Conservation (phyloP, 1,140 invertebrate genomes). For the Lasioglossum baleicum region DNA sequence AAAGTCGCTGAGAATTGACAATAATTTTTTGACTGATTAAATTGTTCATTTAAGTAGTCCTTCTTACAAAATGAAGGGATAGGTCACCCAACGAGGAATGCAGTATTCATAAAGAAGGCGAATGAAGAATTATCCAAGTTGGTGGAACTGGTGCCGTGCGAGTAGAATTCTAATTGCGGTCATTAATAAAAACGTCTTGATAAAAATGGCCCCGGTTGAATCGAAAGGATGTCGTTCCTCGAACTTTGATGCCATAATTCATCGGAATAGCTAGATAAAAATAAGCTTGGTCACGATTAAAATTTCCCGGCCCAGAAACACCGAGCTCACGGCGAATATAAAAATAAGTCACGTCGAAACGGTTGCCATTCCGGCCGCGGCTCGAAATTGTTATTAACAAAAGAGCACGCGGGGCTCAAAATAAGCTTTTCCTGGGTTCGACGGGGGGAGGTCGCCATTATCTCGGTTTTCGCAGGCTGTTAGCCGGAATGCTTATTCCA, state of each 20-base stretch:
- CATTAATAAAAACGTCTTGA: conserved; percentile 26
- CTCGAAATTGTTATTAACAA: conserved; percentile 42
- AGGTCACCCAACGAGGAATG: neutral
- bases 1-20: too few species aligned
- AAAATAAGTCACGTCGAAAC: conserved; percentile 18
- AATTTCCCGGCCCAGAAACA: neutral
- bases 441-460: conserved; percentile 33
- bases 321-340: too few species aligned
- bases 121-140: conserved; percentile 1
- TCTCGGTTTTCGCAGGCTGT: conserved; percentile 42
- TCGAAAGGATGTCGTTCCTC: neutral
- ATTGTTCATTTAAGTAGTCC: neutral
- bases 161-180: conserved; percentile 16
- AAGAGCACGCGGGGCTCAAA: neutral
- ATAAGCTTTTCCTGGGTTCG: conserved; percentile 34
- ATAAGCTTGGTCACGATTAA: neutral
- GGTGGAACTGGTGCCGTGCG: neutral
- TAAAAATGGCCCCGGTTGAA: conserved; percentile 8
- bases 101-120: neutral
- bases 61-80: neutral
- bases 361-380: neutral
- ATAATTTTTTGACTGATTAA: neutral
- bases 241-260: neutral
- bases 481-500: conserved; percentile 47
- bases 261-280: conserved; percentile 5